These are phyloP conservation scores for Parambassis ranga DNA, from an alignment of 2,797 vertebrate species.

Conservation along the genomic window DNA sequence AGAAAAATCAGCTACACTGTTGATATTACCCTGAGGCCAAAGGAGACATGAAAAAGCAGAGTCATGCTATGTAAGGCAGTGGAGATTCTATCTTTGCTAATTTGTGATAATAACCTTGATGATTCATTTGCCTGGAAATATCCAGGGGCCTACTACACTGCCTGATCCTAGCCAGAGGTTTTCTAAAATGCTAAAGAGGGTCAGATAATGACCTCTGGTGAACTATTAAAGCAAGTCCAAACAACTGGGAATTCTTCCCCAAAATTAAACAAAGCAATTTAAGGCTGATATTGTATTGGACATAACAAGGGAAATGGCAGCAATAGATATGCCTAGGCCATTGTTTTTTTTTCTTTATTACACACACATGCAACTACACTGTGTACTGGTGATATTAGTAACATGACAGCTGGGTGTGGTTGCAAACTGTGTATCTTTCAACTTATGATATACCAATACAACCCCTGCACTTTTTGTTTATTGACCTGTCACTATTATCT, in stretches of 20 bases:
- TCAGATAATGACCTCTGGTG: conserved; percentile 7
- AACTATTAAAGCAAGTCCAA: background rate
- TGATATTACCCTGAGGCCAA: conserved; percentile 44
- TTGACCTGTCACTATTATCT: background rate
- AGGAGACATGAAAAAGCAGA: conserved; percentile 29
- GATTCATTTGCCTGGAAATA: conserved; percentile 36
- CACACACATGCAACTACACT: too few species aligned
- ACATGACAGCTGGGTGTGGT: too few species aligned
- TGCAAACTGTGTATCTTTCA: background rate
- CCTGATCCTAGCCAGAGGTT: conserved; percentile 15
- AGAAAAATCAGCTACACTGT: conserved; percentile 5
- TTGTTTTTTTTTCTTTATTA: too few species aligned
- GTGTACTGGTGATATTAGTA: too few species aligned
- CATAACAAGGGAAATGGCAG: background rate
- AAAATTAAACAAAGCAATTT: too few species aligned
- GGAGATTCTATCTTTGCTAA: conserved; percentile 32
- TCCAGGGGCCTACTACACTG: background rate
- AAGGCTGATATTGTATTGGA: too few species aligned
- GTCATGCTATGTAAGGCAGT: background rate
- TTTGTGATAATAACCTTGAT: conserved; percentile 43
- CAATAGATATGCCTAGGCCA: too few species aligned
- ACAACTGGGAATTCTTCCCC: too few species aligned
- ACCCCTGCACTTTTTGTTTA: background rate
- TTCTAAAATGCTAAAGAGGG: conserved; percentile 5
- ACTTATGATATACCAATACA: background rate